Base-by-base conservation (phyloP, 1,140 invertebrate genomes). In the Lordiphosa clarofinis region DNA sequence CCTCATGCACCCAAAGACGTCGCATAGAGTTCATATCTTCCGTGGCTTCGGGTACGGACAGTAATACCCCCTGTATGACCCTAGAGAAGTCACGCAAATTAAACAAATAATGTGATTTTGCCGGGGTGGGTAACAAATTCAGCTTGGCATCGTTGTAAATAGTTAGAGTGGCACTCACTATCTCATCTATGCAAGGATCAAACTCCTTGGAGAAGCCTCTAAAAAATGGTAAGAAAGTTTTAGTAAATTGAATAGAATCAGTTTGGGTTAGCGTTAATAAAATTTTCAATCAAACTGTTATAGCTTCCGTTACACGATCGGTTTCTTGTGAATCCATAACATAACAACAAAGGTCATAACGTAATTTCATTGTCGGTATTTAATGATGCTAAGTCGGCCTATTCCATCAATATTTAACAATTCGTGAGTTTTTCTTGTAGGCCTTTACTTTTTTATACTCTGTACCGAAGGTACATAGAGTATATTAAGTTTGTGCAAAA, bases 131-230 rank as follows among this genome's bases (percentile, higher is more conserved):
- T 40, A 98, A 89, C 13, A 99, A 90, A 90, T 96, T 94, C 6
- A 90, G 75, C 66, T 96, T 92, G 59, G 96, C 95, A 73, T 94
- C 90, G 86, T 97, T 96, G 89, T 98, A 98, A 1, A 99, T 92
- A 49, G 94, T 92, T 39, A 99, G 89, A 4, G 97, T 98, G 0
- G 95, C 96, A 15, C 91, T 86, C 1, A 99, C 96, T 42, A 99
- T 92, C 90, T 98, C 94, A 64, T 97, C 94, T 43, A 98, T 96
- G 72, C 95, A 96, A 0, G 96, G 94, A 91, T 98, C 96, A 89
- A 99, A 99, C 57, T 98, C 97, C 89, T 97, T 97, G 38, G 95
- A 95, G 90, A 99, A 99, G 37, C 97, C 97, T 89, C 96, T 93
- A 74, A 50, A 19, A 12, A 46, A 11, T 19, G n/a, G 44, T 13